A percentile compares a stretch with the other conserved stretches of the same genome.
Evolutionary conservation across 2,888 invertebrate species (phyloP).

Genomic region (Dryomyza anilis): DNA sequence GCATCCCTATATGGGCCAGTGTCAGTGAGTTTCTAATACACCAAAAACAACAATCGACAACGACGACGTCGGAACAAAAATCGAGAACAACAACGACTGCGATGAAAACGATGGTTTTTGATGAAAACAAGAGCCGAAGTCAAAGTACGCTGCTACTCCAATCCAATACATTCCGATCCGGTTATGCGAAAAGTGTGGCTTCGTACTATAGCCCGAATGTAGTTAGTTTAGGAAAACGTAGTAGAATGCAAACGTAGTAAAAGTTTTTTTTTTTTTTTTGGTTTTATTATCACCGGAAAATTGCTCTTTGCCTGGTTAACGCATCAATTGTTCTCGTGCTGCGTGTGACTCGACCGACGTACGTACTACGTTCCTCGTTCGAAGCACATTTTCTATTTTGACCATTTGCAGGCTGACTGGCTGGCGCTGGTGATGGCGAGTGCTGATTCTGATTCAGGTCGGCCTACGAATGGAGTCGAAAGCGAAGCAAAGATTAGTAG

Average conservation of each 20-base stretch:
- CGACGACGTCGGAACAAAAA: background rate
- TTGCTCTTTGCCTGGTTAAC: too few relatives aligned
- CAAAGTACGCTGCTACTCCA: background rate
- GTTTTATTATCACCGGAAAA: too few relatives aligned
- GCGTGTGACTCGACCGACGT: too few relatives aligned
- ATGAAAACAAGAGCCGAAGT: background rate
- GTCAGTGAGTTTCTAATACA: background rate
- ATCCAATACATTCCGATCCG: too few relatives aligned
- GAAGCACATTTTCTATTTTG: constrained; percentile 6
- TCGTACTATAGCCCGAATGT: too few relatives aligned
- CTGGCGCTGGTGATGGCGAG: too few relatives aligned
- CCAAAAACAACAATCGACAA: background rate
- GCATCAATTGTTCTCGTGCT: too few relatives aligned
- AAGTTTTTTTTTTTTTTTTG: too few relatives aligned
- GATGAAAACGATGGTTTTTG: background rate
- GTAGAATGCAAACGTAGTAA: too few relatives aligned
- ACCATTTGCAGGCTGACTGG: background rate
- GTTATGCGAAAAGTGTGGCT: too few relatives aligned
- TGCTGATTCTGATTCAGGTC: constrained; percentile 8
- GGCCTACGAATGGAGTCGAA: background rate
- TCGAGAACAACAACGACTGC: background rate
- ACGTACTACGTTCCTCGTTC: background rate
- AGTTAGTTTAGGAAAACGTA: background rate
- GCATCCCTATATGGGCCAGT: too few relatives aligned
- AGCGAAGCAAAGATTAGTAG: constrained; percentile 10